These are phyloP conservation scores for Ferdinandea cuprea DNA, from an alignment of 2,888 invertebrate species.

Conservation along the genomic window DNA sequence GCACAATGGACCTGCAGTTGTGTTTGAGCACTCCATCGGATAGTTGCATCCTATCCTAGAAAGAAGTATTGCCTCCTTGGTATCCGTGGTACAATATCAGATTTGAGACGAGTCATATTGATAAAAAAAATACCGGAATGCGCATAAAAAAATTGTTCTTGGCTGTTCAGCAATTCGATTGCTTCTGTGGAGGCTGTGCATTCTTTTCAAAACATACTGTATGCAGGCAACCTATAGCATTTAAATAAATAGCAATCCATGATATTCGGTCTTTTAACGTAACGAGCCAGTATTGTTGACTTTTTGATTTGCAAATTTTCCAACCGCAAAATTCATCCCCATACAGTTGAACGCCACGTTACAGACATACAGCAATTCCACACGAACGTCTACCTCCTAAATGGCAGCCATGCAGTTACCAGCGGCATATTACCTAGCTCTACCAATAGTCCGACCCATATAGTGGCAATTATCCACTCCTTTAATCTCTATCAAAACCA, in stretches of 20 bases:
- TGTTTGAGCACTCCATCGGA: too few species aligned
- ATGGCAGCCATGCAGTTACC: constrained; percentile 9
- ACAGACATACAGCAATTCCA: neutral
- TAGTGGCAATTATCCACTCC: constrained; percentile 46
- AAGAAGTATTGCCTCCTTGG: too few species aligned
- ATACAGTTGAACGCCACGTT: neutral
- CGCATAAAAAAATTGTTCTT: too few species aligned
- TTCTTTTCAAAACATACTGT: constrained; percentile 15
- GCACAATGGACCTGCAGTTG: too few species aligned
- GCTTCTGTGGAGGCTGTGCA: neutral
- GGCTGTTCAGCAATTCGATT: too few species aligned
- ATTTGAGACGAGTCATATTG: too few species aligned
- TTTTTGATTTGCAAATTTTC: constrained; percentile 46
- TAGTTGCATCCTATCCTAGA: too few species aligned
- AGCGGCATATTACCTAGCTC: neutral
- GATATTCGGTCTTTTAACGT: neutral
- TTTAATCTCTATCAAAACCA: constrained; percentile 40
- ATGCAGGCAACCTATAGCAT: neutral
- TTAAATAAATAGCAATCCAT: constrained; percentile 6
- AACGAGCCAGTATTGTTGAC: constrained; percentile 10
- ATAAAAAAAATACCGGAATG: too few species aligned
- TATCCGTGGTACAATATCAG: too few species aligned
- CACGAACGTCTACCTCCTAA: neutral
- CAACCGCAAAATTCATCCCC: constrained; percentile 19
- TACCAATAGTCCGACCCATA: constrained; percentile 12